A percentile compares a stretch with the other conserved stretches of the same genome.
Evolutionary conservation across 2,888 invertebrate genomes (phyloP).

Genomic region (Cephus sareptanus): DNA sequence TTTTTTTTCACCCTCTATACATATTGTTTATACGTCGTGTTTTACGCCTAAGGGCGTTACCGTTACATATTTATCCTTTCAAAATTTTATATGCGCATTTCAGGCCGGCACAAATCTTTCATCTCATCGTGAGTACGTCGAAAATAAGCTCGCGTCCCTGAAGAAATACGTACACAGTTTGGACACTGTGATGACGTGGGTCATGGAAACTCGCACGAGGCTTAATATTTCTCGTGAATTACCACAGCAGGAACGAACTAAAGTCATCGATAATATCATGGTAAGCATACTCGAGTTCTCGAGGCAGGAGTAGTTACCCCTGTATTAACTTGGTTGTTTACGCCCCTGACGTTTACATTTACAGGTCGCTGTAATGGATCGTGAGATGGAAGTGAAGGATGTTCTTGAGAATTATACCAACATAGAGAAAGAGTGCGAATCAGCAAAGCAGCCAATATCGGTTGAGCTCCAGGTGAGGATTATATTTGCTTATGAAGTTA

Average conservation of each 20-base stretch:
- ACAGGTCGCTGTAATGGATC: conserved; percentile 68
- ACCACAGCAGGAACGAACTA: conserved; percentile 61
- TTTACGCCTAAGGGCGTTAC: not conserved
- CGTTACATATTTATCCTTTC: not conserved
- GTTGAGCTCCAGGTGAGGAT: conserved; percentile 65
- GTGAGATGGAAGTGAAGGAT: conserved; percentile 72
- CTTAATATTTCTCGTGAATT: conserved; percentile 66
- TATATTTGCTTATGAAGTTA: not conserved
- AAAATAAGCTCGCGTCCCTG: conserved; percentile 70
- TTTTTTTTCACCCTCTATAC: not conserved
- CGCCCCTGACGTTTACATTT: not conserved
- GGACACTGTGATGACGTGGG: conserved; percentile 70
- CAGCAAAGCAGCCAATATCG: conserved; percentile 66
- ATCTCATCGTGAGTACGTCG: conserved; percentile 70
- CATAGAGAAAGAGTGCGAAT: conserved; percentile 70
- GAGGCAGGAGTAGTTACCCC: not conserved
- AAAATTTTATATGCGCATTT: conserved; percentile 16
- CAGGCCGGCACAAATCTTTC: conserved; percentile 67
- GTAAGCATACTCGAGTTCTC: conserved; percentile 43
- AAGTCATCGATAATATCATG: conserved; percentile 66
- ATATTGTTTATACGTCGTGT: not conserved
- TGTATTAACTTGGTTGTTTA: not conserved
- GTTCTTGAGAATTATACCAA: conserved; percentile 74
- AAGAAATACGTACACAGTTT: conserved; percentile 70
- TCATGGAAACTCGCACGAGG: conserved; percentile 68